phyloP scores from a whole-genome alignment of 2,888 invertebrate genomes.

The Chaetoderma sp. region DNA sequence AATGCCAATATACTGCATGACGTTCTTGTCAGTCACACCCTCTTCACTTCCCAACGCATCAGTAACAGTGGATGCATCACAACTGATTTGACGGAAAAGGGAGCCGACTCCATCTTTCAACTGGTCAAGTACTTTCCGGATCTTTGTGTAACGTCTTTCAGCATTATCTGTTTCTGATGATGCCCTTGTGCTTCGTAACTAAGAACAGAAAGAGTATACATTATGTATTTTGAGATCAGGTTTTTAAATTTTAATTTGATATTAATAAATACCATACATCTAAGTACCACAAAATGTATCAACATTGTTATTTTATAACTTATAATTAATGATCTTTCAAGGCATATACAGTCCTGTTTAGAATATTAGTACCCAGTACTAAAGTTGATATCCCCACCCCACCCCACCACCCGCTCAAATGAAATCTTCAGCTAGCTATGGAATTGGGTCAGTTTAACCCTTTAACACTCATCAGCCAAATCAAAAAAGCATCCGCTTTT shows the following conservation, averaged over 20 bases:
- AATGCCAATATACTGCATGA: slow-evolving; percentile 82
- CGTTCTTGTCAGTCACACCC: slow-evolving; percentile 81
- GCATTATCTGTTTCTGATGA: slow-evolving; percentile 38
- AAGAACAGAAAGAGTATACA: slow-evolving; percentile 4
- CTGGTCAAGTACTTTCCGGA: slow-evolving; percentile 58
- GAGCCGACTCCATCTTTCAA: slow-evolving; percentile 71
- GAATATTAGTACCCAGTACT: no score
- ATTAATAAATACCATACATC: no score
- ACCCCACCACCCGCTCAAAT: no score
- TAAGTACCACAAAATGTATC: no score
- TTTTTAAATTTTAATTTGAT: neutral
- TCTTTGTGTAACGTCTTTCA: slow-evolving; percentile 53
- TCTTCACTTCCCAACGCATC: slow-evolving; percentile 71
- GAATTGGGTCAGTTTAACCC: no score
- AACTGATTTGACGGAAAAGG: slow-evolving; percentile 75
- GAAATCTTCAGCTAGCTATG: no score
- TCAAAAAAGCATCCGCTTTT: no score
- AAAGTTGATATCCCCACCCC: no score
- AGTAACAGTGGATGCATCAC: slow-evolving; percentile 73
- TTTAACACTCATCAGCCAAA: no score
- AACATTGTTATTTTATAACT: no score
- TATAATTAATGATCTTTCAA: no score
- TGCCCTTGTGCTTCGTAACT: slow-evolving; percentile 38
- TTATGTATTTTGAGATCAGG: neutral
- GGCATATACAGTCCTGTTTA: no score